Conservation (phyloP, 2,113 vertebrate genomes). For the Dicaeum eximium region DNA sequence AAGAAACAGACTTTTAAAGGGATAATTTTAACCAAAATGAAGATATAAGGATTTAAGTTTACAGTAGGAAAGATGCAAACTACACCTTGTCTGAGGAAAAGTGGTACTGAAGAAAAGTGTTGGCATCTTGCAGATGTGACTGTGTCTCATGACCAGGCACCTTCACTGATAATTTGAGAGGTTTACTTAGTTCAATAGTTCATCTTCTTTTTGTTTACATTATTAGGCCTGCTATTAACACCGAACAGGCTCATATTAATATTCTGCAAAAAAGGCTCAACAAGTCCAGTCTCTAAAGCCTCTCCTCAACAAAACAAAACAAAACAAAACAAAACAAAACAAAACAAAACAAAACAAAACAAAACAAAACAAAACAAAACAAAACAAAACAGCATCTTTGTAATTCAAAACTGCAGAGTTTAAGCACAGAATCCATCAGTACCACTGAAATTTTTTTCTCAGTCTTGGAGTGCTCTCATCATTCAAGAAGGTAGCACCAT, state of each 20-base stretch:
- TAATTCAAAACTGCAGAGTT: neutral
- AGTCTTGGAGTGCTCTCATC: neutral
- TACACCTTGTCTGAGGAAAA: neutral
- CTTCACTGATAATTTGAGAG: neutral
- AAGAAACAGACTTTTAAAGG: neutral
- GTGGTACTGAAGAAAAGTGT: neutral
- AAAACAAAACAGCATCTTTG: neutral
- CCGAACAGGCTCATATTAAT: neutral
- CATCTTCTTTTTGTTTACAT: neutral
- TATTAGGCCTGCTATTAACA: neutral
- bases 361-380: neutral
- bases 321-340: neutral
- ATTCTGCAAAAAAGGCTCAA: neutral
- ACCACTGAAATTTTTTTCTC: neutral
- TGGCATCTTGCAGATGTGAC: neutral
- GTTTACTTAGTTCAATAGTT: neutral
- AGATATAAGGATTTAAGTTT: neutral
- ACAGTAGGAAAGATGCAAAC: neutral
- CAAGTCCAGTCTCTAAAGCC: neutral
- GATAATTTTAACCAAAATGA: neutral
- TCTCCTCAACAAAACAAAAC: neutral
- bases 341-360: neutral
- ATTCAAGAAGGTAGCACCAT: neutral
- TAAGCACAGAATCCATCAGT: neutral
- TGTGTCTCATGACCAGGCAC: neutral